phyloP scores from a whole-genome alignment of 2,113 vertebrate species.

The Phrynocephalus versicolor region DNA sequence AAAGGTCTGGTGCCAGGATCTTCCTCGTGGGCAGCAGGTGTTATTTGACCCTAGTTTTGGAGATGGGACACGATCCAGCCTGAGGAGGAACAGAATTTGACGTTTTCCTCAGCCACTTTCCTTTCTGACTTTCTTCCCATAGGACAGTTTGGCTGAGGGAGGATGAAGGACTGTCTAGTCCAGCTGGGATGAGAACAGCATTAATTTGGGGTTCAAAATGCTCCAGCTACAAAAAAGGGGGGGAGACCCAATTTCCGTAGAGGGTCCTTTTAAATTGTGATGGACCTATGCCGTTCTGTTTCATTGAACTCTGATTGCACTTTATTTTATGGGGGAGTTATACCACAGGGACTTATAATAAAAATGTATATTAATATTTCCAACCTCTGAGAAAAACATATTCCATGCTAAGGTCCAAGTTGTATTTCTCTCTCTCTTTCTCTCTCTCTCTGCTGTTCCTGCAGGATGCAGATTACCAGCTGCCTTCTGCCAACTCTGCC shows the following conservation, averaged over 20 bases:
- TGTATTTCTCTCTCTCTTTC: no score
- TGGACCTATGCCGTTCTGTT: background rate
- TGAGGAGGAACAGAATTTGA: no score
- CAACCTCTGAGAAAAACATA: no score
- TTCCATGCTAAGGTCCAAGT: background rate
- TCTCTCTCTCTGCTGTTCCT: background rate
- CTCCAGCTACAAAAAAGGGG: background rate
- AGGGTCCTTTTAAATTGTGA: background rate
- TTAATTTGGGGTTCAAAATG: background rate
- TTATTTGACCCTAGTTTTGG: no score
- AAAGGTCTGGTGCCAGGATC: background rate
- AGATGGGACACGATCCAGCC: no score
- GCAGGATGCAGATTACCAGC: conserved; percentile 29
- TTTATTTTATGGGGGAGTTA: background rate
- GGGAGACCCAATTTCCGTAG: background rate
- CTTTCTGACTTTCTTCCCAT: no score
- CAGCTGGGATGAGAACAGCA: background rate
- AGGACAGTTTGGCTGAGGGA: no score
- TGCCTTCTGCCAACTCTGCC: conserved; percentile 34
- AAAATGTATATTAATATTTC: no score
- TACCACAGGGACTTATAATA: no score
- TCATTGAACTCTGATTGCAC: background rate
- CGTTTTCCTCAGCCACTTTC: no score
- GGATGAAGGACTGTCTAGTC: background rate
- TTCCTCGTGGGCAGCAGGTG: background rate